These are phyloP conservation scores for Reticulitermes lucifugus DNA, from an alignment of 2,888 invertebrate species.

Conservation along the genomic window DNA sequence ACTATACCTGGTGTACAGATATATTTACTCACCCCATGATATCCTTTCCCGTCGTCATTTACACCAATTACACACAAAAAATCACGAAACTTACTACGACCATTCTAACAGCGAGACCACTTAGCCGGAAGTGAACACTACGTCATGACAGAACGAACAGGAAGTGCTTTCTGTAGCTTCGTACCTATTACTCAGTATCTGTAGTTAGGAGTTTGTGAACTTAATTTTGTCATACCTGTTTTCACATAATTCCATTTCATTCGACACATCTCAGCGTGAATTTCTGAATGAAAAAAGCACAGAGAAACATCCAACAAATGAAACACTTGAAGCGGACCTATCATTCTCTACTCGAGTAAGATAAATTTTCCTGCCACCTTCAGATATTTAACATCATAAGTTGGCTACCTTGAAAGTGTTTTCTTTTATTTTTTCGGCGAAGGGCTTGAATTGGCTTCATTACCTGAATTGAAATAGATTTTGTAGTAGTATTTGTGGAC, in stretches of 20 bases:
- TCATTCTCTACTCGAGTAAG: too few relatives aligned
- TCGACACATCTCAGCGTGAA: too few relatives aligned
- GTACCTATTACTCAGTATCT: background rate
- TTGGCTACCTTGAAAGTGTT: background rate
- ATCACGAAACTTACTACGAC: slow-evolving; percentile 62
- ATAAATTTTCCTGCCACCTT: background rate
- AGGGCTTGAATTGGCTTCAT: too few relatives aligned
- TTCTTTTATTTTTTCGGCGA: too few relatives aligned
- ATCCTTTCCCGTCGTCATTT: slow-evolving; percentile 86
- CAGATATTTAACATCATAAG: background rate
- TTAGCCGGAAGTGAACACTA: slow-evolving; percentile 48
- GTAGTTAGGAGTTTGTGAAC: too few relatives aligned
- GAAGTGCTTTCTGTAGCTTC: slow-evolving; percentile 17
- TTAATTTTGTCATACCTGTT: too few relatives aligned
- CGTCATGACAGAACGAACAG: slow-evolving; percentile 42
- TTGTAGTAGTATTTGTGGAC: too few relatives aligned
- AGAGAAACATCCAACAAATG: too few relatives aligned
- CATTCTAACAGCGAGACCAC: slow-evolving; percentile 45
- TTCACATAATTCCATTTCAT: too few relatives aligned
- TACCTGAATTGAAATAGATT: too few relatives aligned
- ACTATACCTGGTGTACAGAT: background rate
- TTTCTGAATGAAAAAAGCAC: too few relatives aligned
- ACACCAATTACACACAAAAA: slow-evolving; percentile 63
- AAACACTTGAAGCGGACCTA: too few relatives aligned
- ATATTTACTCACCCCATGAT: slow-evolving; percentile 78